Conservation (phyloP, 2,888 invertebrate genomes). For the Ophonus ardosiacus region DNA sequence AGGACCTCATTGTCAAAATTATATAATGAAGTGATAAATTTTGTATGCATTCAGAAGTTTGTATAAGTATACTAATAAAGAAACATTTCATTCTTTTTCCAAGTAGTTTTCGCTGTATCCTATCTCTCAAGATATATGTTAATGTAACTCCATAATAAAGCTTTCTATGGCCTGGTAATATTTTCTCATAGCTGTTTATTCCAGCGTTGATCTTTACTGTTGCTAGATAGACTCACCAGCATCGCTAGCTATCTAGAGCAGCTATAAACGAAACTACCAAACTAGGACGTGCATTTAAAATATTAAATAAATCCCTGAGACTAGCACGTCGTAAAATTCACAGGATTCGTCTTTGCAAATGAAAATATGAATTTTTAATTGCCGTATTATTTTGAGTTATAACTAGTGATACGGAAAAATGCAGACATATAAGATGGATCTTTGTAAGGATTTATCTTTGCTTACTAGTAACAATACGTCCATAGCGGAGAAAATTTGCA, state of each 20-base stretch:
- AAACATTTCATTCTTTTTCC: too few relatives aligned
- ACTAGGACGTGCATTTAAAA: neutral
- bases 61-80: too few relatives aligned
- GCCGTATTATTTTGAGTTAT: neutral
- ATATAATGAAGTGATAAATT: too few relatives aligned
- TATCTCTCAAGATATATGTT: neutral
- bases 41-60: too few relatives aligned
- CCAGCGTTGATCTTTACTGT: neutral
- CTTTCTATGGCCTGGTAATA: neutral
- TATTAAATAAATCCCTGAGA: neutral
- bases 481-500: too few relatives aligned
- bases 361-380: conserved; percentile 36
- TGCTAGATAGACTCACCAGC: neutral
- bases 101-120: too few relatives aligned
- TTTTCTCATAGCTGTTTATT: neutral
- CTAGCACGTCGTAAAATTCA: conserved; percentile 21
- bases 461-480: too few relatives aligned
- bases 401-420: neutral
- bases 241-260: neutral
- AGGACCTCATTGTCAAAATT: too few relatives aligned
- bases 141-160: neutral
- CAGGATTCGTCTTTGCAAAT: conserved; percentile 36
- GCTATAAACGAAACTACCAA: neutral
- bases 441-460: too few relatives aligned
- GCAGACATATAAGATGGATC: too few relatives aligned